phyloP scores from a whole-genome alignment of 1,140 invertebrate species.

The Thalassaphorura encarpata region DNA sequence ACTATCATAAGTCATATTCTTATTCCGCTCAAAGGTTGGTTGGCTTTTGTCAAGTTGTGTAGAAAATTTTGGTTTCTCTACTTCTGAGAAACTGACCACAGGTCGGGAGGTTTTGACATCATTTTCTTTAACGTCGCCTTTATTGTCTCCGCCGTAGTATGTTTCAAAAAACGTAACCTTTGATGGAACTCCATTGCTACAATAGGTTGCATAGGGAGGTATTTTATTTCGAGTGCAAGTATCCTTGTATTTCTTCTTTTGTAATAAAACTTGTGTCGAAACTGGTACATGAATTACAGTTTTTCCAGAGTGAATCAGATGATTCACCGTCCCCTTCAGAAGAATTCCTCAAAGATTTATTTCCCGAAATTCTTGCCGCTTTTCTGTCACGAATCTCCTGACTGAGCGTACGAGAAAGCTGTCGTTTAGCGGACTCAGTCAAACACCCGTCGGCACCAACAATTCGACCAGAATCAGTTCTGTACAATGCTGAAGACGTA shows the following conservation, averaged over 20 bases:
- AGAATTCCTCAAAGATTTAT: too few relatives aligned
- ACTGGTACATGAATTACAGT: conserved; percentile 47
- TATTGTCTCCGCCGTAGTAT: too few relatives aligned
- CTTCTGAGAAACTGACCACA: too few relatives aligned
- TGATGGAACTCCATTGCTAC: conserved; percentile 20
- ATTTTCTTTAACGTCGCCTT: too few relatives aligned
- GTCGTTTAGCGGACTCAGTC: conserved; percentile 58
- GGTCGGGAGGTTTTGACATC: too few relatives aligned
- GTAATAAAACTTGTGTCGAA: conserved; percentile 20
- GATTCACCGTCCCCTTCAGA: conserved; percentile 45
- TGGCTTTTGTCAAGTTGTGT: too few relatives aligned
- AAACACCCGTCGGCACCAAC: conserved; percentile 22
- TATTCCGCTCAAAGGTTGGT: too few relatives aligned
- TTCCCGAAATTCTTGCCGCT: too few relatives aligned
- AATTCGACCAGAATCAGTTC: conserved; percentile 10
- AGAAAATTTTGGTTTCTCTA: too few relatives aligned
- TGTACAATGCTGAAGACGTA: conserved; percentile 1
- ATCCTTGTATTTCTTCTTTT: too few relatives aligned
- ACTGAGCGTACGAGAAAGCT: conserved; percentile 57
- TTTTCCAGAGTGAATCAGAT: conserved; percentile 54
- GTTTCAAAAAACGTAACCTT: conserved; percentile 28
- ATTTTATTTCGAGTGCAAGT: too few relatives aligned
- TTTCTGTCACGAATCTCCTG: conserved; percentile 53
- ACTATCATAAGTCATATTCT: too few relatives aligned
- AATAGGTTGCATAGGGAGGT: conserved; percentile 25